A percentile compares a stretch with the other conserved stretches of the same genome.
Evolutionary conservation across 2,113 vertebrate genomes (phyloP).

Genomic region (Merops nubicus): DNA sequence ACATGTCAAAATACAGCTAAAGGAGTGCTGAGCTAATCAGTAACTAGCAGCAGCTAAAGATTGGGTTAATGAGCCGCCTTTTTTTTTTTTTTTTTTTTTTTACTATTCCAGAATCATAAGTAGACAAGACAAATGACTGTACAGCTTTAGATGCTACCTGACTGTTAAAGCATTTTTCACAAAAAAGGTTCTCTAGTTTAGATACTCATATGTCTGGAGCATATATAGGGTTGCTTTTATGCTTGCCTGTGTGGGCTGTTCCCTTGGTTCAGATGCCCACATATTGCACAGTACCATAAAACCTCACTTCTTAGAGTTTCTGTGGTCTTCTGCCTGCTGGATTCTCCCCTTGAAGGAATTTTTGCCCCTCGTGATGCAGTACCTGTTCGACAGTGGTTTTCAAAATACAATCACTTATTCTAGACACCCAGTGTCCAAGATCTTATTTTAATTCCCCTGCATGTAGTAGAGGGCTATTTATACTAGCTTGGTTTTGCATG

Average conservation of each 20-base stretch:
- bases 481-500: neutral
- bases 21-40: neutral
- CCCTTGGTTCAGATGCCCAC: neutral
- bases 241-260: neutral
- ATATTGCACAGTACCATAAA: neutral
- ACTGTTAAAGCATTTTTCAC: neutral
- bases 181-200: neutral
- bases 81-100: neutral
- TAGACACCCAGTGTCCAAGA: neutral
- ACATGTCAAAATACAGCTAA: neutral
- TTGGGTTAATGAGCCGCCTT: neutral
- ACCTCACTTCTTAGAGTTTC: neutral
- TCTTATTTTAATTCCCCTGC: neutral
- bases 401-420: neutral
- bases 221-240: neutral
- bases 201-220: neutral
- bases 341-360: neutral
- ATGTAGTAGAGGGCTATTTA: neutral
- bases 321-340: neutral
- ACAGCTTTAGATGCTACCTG: neutral
- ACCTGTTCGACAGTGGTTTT: neutral
- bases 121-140: neutral
- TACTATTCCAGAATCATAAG: neutral
- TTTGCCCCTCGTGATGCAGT: accelerated
- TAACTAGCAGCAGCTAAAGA: neutral